A percentile compares a stretch with the other conserved stretches of the same genome.
phyloP scores from a whole-genome alignment of 2,888 invertebrate genomes.

The Eutolmus rufibarbis region DNA sequence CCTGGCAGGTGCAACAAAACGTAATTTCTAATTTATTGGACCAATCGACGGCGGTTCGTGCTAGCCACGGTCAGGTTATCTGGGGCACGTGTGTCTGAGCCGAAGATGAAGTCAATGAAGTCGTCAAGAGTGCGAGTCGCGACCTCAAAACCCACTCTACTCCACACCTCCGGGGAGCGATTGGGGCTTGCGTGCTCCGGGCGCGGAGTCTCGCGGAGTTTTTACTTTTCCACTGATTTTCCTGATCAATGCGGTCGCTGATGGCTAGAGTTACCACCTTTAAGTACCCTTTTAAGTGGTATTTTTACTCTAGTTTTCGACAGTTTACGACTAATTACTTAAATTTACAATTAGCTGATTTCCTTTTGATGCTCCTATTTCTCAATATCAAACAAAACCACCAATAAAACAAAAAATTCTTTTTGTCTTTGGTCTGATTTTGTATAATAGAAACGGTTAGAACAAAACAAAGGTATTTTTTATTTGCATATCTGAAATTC shows the following conservation, averaged over 20 bases:
- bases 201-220: neutral
- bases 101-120: neutral
- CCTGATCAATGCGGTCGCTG: neutral
- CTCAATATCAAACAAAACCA: too few species aligned
- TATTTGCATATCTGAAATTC: too few species aligned
- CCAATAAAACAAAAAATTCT: too few species aligned
- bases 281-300: neutral
- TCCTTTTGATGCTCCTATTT: too few species aligned
- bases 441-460: too few species aligned
- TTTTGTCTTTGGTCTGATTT: too few species aligned
- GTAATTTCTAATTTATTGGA: neutral
- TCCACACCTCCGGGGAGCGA: neutral
- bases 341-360: too few species aligned
- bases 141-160: slow-evolving; percentile 1
- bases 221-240: neutral
- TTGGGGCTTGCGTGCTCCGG: neutral
- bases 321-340: too few species aligned
- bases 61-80: neutral
- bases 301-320: neutral
- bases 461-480: too few species aligned
- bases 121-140: neutral
- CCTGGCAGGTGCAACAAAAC: neutral
- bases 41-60: neutral
- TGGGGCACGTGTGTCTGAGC: neutral
- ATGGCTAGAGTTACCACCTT: neutral